Conservation (phyloP, 2,888 invertebrate species). For the Plemyria rubiginata region DNA sequence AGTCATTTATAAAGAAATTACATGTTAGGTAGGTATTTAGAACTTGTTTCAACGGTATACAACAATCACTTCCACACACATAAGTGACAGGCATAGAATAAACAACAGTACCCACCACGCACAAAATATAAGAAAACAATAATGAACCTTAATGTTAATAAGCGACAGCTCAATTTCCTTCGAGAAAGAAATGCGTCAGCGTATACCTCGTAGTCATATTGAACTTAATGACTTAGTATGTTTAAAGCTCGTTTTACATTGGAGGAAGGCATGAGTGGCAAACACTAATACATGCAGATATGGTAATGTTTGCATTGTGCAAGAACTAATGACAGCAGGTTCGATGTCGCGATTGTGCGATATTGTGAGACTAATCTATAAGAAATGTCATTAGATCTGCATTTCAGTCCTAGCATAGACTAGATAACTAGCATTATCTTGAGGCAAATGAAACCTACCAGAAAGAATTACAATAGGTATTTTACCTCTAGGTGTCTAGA, state of each 20-base stretch:
- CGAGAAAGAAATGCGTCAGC: background rate
- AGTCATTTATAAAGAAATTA: background rate
- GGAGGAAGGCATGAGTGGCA: background rate
- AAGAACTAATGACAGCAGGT: constrained; percentile 29
- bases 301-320: constrained; percentile 32
- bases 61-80: background rate
- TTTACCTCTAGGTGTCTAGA: too few relatives aligned
- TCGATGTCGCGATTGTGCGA: constrained; percentile 26
- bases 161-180: background rate
- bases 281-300: background rate
- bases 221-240: background rate
- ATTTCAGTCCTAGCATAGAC: too few relatives aligned
- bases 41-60: background rate
- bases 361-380: constrained; percentile 24
- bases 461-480: too few relatives aligned
- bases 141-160: background rate
- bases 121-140: background rate
- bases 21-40: background rate
- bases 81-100: background rate
- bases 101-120: background rate
- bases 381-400: constrained; percentile 17
- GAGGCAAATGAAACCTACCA: too few relatives aligned
- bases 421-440: too few relatives aligned
- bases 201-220: background rate
- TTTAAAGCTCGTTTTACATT: constrained; percentile 2